Percentiles rank a stretch among this genome's conserved stretches.
Conservation (phyloP, 2,888 invertebrate genomes). For the Acrobasis consociella region DNA sequence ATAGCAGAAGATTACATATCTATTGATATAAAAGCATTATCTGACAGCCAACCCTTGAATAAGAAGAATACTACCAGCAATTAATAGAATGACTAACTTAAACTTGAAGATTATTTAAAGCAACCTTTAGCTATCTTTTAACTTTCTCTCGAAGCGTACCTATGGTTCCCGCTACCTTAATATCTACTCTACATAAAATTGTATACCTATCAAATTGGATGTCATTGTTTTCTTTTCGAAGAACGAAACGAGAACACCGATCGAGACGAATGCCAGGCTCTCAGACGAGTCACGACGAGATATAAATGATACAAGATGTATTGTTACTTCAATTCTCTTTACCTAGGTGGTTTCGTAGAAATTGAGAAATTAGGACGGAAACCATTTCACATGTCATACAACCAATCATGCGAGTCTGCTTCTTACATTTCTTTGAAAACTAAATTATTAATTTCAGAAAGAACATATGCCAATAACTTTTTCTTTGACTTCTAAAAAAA, state of each 20-base stretch:
- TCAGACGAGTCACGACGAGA: conserved; percentile 34
- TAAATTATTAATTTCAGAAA: background rate
- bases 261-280: conserved; percentile 54
- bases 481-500: too few species aligned
- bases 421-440: background rate
- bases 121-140: too few species aligned
- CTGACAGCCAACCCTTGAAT: too few species aligned
- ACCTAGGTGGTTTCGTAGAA: conserved; percentile 1
- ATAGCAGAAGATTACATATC: too few species aligned
- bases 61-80: too few species aligned
- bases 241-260: conserved; percentile 55
- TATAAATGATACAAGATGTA: conserved; percentile 44
- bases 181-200: too few species aligned
- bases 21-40: too few species aligned
- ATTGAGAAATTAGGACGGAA: background rate
- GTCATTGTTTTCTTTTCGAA: conserved; percentile 37
- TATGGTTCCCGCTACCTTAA: too few species aligned
- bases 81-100: too few species aligned
- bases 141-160: too few species aligned
- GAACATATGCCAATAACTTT: too few species aligned
- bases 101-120: too few species aligned
- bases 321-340: conserved; percentile 24
- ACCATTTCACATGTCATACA: background rate
- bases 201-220: background rate
- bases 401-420: background rate